Evolutionary conservation across 2,797 vertebrate genomes (phyloP).

Genomic region (Harpagifer antarcticus): DNA sequence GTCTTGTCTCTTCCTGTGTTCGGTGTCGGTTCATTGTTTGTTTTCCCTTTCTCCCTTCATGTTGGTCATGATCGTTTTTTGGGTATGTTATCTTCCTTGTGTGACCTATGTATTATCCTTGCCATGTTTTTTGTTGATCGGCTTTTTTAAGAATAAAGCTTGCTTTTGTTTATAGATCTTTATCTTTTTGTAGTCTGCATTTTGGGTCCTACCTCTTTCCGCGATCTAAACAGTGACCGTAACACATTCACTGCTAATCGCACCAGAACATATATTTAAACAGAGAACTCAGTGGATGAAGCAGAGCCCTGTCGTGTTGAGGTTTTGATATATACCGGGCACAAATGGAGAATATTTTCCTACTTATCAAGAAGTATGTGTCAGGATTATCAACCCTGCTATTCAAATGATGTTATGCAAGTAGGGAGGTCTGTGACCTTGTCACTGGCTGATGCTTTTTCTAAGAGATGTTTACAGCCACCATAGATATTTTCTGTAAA

Average conservation of each 20-base stretch:
- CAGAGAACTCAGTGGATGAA: slow-evolving; percentile 6
- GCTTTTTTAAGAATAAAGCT: too few relatives aligned
- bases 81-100: too few relatives aligned
- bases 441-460: not conserved
- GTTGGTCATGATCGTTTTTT: too few relatives aligned
- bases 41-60: too few relatives aligned
- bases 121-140: too few relatives aligned
- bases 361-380: not conserved
- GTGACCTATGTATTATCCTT: too few relatives aligned
- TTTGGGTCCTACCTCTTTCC: too few relatives aligned
- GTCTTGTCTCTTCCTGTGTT: too few relatives aligned
- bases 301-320: not conserved
- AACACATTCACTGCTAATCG: slow-evolving; percentile 16
- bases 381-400: not conserved
- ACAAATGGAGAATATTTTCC: not conserved
- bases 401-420: slow-evolving; percentile 1
- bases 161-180: too few relatives aligned
- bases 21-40: too few relatives aligned
- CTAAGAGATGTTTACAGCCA: not conserved
- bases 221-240: too few relatives aligned
- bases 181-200: too few relatives aligned
- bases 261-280: slow-evolving; percentile 12
- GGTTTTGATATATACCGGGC: slow-evolving; percentile 18
- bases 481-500: slow-evolving; percentile 4
- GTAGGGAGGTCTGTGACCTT: not conserved